phyloP scores from a whole-genome alignment of 2,113 vertebrate species.

The Chloroceryle aenea region DNA sequence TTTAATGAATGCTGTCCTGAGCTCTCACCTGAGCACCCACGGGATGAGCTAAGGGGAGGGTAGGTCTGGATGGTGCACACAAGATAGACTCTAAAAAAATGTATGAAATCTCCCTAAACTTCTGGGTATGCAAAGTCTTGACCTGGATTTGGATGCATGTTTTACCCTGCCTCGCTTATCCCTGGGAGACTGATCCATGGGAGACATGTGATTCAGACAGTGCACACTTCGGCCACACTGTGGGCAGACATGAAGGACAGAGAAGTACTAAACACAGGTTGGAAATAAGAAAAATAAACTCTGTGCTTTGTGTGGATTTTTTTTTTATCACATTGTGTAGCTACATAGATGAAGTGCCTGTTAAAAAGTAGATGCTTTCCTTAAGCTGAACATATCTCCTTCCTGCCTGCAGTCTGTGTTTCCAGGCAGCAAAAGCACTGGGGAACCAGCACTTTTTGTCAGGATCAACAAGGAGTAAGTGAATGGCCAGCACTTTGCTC shows the following conservation, averaged over 20 bases:
- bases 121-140: neutral
- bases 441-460: neutral
- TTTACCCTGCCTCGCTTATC: neutral
- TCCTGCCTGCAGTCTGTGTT: no score
- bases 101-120: neutral
- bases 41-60: neutral
- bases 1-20: neutral
- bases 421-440: neutral
- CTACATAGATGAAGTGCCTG: neutral
- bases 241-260: neutral
- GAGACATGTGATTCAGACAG: neutral
- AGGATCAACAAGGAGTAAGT: neutral
- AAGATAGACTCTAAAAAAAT: neutral
- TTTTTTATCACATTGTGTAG: neutral
- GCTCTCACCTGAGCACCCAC: neutral
- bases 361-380: neutral
- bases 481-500: fast-evolving
- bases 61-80: fast-evolving
- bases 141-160: neutral
- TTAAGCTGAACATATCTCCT: fast-evolving
- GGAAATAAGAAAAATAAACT: neutral
- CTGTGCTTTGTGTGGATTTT: neutral
- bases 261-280: neutral
- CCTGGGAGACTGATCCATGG: neutral
- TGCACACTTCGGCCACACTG: neutral